Evolutionary conservation across 2,888 invertebrate genomes (phyloP), one percentile per base, ranked within the genome.

Genomic region (Eupelmus urozonus): DNA sequence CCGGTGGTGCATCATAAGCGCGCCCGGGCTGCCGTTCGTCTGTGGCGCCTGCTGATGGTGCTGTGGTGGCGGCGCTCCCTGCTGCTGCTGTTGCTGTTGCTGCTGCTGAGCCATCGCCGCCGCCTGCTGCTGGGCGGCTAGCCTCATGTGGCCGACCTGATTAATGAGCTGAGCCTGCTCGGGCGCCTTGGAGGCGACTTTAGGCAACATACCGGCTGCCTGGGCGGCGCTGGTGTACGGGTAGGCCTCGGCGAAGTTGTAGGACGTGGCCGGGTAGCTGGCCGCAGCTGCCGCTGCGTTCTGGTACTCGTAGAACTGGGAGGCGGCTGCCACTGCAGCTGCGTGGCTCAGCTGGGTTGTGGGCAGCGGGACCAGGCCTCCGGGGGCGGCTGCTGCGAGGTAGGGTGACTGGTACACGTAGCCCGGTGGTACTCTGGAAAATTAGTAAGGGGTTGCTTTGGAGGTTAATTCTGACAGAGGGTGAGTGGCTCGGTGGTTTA

Each of bases 291-390:
- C 91, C 55, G 95, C 95, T 0, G 94, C 93, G 84, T 93, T 93
- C 86, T 95, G 95, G 90, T 96, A 95, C 91, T 95, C 95, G 88
- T 95, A 95, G 87, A 95, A 93, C 87, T 96, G 95, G 85, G 94
- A 94, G n/a, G 95, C 95, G 0, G 95, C 95, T 13, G 95, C 95
- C 73, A 95, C 92, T 0, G 95, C 95, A 9, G 95, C 95, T 0
- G 95, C 95, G 87, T 94, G 94, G 85, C 93, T 93, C 85, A 94
- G 89, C 86, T 94, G 94, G 57, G 92, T 90, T 40, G 92, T 94
- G 78, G 87, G 89, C 79, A 88, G 84, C 84, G 94, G 90, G 83
- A 94, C 94, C 83, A 95, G 93, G 72, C 95, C 94, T 20, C 93
- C 93, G 23, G 92, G 92, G 71, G 92, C 91, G 45, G 92, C 91